Base-by-base conservation (phyloP, 1,140 invertebrate genomes). In the Archivesica marissinica region DNA sequence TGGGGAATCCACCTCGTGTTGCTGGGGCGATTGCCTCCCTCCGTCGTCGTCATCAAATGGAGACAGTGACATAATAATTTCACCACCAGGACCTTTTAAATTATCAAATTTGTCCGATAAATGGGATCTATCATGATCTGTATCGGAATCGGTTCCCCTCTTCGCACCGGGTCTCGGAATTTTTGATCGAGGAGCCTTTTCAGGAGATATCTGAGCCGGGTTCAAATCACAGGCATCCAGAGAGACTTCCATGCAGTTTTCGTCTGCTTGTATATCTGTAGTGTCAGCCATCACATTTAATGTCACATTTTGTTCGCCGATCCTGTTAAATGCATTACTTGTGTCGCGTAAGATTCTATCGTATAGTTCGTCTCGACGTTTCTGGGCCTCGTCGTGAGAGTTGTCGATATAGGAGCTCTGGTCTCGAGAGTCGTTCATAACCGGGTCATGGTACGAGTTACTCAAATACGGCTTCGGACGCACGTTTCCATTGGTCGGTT, bases 321-420 rank as follows among this genome's bases (percentile, higher is more conserved):
- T 79, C 74, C 88, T 87, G 6, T 78, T 76, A 75, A 91, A 90
- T 20, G 85, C 88, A 0, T 86, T 88, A 39, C 88, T 90, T 2
- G 90, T 90, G 13, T 90, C 88, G 2, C 86, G 86, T 39, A 89
- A 56, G 30, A 90, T 87, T 61, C 86, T 85, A 66, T 90, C 88
- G 56, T 90, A 91, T 2, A 91, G 68, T 35, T 91, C 89, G 50
- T 91, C 90, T 15, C 81, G 70, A 23, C 66, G 64, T 33, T 56
- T 75, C 61, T 76, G 76, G 15, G 75, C 78, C 64, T 50, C 52
- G n/a, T 85, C 52, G 52, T 87, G 84, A 13, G 83, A 41, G 35
- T 86, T 85, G 76, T 86, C 23, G 52, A 68, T 39, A 25, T 75
- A 83, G 17, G 70, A 54, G n/a, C 39, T 72, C 23, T 75, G 39